phyloP scores from a whole-genome alignment of 2,113 vertebrate species.

The Saguinus midas region DNA sequence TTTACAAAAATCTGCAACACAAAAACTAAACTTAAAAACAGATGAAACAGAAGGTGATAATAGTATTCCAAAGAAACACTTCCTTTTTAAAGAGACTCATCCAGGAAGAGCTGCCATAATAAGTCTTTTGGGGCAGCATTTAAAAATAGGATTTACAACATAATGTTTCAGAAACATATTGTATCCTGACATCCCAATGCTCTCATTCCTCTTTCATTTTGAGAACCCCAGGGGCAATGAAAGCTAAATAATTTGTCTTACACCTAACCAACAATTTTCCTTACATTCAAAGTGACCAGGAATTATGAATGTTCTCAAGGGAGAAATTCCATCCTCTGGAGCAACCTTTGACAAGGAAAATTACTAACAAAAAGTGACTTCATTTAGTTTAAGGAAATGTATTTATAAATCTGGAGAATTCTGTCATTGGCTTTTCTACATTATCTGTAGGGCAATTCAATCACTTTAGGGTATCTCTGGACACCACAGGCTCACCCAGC shows the following conservation, averaged over 20 bases:
- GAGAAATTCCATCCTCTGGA: neutral
- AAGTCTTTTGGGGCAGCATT: neutral
- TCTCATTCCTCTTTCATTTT: neutral
- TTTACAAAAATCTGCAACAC: neutral
- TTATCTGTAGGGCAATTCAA: neutral
- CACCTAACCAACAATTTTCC: neutral
- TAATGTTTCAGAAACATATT: neutral
- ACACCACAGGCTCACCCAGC: neutral
- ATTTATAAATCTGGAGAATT: conserved; percentile 5
- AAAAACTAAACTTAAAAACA: neutral
- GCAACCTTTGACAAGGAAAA: conserved; percentile 23
- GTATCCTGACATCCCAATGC: neutral
- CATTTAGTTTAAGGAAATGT: conserved; percentile 48
- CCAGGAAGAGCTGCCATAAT: neutral
- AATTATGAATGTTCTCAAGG: neutral
- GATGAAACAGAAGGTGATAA: neutral
- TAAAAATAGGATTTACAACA: neutral
- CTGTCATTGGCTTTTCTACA: conserved; percentile 14
- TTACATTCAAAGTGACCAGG: neutral
- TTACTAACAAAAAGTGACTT: conserved; percentile 15
- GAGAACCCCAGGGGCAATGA: neutral
- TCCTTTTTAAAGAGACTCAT: neutral
- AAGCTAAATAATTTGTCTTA: neutral
- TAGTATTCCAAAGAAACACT: neutral
- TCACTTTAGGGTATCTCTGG: neutral